Base-by-base conservation (phyloP, 2,888 invertebrate genomes). In the Ophion ellenae region DNA sequence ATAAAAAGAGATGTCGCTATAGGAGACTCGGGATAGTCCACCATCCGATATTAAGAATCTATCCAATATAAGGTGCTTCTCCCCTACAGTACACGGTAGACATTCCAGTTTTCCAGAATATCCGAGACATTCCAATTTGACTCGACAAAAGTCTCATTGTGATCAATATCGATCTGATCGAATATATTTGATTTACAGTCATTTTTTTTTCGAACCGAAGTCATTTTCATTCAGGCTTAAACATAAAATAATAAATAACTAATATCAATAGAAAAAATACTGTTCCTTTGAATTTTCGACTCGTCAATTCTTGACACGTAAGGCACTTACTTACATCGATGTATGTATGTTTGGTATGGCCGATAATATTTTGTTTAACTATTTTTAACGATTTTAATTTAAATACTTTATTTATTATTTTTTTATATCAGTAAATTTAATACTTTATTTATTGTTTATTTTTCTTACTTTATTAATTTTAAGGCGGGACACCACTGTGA, bases 291-390 rank as follows among this genome's bases (percentile, higher is more conserved):
- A 53, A 17, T 53, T 17, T 2, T 2, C 17, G 17, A 14, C 14
- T 53, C 17, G 14, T 14, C 4, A 32, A 14, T 11, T 47, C 10
- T 47, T 11, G 9, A 47, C 47, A 47, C 2, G 47, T 11, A 47
- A 47, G 47, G 11, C 47, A 9, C 2, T 9, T 11, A 47, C 9
- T 47, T 47, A 47, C 9, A 47, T 47, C 47, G 63, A 28, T 59
- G 20, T 36, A 59, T 81, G 59, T 64, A 73, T 14, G 40, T 59
- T 17, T 24, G 14, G 40, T 78, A 45, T 24, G 57, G n/a, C 6
- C 11, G 9, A 40, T 9, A 40, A 40, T 40, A 40, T 9, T 32
- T 40, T 9, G 7, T 9, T 40, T 9, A 40, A 0, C 40, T 40
- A 9, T 40, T 40, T 7, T 40, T 7, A 9, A 40, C 40, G 9